A percentile compares a stretch with the other conserved stretches of the same genome.
Evolutionary conservation across 1,140 invertebrate genomes (phyloP).

Genomic region (Drosophila teissieri): DNA sequence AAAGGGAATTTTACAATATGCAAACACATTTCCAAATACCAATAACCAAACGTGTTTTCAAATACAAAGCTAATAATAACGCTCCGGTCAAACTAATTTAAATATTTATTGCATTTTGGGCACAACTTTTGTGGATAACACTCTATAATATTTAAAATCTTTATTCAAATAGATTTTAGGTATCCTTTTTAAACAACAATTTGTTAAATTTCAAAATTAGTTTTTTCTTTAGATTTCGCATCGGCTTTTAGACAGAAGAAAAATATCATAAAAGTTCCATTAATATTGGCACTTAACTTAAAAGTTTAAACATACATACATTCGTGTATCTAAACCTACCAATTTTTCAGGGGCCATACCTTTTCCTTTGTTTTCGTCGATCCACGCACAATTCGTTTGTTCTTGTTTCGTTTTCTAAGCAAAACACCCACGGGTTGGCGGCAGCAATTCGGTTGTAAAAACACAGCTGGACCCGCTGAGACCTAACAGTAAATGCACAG

Average conservation of each 20-base stretch:
- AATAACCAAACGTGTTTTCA: conserved; percentile 35
- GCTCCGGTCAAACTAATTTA: too few species aligned
- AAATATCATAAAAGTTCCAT: too few species aligned
- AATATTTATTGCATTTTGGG: neutral
- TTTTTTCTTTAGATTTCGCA: too few species aligned
- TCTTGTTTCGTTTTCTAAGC: conserved; percentile 29
- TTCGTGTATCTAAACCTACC: neutral
- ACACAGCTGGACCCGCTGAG: conserved; percentile 36
- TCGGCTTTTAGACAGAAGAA: too few species aligned
- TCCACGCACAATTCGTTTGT: neutral
- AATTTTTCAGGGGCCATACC: neutral
- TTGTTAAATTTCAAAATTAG: too few species aligned
- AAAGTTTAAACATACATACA: neutral
- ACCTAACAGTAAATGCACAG: neutral
- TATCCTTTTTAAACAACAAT: too few species aligned
- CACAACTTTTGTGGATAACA: too few species aligned
- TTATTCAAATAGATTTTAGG: too few species aligned
- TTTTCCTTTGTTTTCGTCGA: neutral
- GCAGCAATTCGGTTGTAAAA: conserved; percentile 48
- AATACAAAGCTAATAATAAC: conserved; percentile 13
- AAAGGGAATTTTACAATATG: conserved; percentile 73
- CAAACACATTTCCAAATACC: conserved; percentile 56
- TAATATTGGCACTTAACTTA: too few species aligned
- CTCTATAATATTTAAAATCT: too few species aligned
- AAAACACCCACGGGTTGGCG: conserved; percentile 35